These are phyloP conservation scores for Parazoanthus atlanticus DNA, from an alignment of 92 coral and sea anemone species.

Conservation along the genomic window DNA sequence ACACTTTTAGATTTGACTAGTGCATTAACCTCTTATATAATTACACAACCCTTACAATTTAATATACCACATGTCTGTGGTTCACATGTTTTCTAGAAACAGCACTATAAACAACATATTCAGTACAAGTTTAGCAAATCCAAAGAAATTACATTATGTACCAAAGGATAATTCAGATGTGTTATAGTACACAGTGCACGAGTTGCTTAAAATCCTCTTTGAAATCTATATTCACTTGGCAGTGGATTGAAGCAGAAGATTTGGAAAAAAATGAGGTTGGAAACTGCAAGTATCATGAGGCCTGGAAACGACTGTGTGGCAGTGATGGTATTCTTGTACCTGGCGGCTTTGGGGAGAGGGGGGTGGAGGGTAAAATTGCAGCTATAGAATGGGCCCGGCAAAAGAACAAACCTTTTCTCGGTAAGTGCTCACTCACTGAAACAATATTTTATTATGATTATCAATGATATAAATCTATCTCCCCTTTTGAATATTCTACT, in stretches of 20 bases:
- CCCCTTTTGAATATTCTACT: too few species aligned
- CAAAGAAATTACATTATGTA: background rate
- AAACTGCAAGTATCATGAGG: conserved; percentile 28
- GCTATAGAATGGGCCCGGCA: conserved; percentile 96
- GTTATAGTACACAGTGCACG: background rate
- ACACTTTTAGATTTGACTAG: too few species aligned
- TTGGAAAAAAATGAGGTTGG: conserved; percentile 26
- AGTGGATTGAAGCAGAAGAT: conserved; percentile 68
- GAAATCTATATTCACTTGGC: background rate
- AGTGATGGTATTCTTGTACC: conserved; percentile 87
- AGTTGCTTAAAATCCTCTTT: background rate
- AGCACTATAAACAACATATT: too few species aligned
- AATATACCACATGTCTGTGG: too few species aligned
- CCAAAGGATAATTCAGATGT: background rate
- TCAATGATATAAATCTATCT: too few species aligned
- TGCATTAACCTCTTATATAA: too few species aligned
- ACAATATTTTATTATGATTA: too few species aligned
- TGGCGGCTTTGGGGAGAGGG: conserved; percentile 98
- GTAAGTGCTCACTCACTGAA: conserved; percentile 43
- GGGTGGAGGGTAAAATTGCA: conserved; percentile 91
- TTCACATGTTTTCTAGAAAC: too few species aligned
- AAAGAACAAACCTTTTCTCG: conserved; percentile 85
- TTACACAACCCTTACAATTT: too few species aligned
- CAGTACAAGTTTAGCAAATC: background rate
- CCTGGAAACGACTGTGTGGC: conserved; percentile 45